Percentiles rank a stretch among this genome's conserved stretches.
Evolutionary conservation across 1,140 invertebrate genomes (phyloP).

Genomic region (Hyphantria cunea): DNA sequence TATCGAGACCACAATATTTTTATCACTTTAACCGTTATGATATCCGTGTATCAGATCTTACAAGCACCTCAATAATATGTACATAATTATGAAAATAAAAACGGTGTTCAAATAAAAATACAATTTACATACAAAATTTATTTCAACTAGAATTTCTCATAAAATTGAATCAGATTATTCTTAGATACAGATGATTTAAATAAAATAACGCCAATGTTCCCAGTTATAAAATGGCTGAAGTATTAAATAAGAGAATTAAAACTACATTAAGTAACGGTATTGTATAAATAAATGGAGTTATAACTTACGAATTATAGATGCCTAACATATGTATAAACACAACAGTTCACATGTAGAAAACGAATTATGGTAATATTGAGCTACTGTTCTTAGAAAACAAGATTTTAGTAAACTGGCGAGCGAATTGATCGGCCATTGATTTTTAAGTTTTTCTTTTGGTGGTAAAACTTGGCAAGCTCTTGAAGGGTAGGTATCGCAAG

Average conservation of each 20-base stretch:
- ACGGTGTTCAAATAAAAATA: background rate
- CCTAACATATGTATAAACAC: constrained; percentile 25
- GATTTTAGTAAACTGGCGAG: constrained; percentile 5
- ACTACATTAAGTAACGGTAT: constrained; percentile 45
- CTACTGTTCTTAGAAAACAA: constrained; percentile 24
- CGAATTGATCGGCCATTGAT: constrained; percentile 10
- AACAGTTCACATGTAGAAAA: constrained; percentile 26
- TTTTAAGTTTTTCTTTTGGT: constrained; percentile 13
- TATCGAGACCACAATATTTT: no score
- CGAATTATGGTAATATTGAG: constrained; percentile 21
- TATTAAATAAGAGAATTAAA: constrained; percentile 28
- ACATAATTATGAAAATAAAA: no score
- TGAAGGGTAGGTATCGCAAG: constrained; percentile 11
- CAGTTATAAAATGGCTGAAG: constrained; percentile 18
- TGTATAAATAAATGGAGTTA: constrained; percentile 37
- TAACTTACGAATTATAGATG: constrained; percentile 21
- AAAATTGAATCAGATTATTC: constrained; percentile 49
- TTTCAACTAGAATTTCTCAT: constrained; percentile 63
- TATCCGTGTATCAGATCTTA: no score
- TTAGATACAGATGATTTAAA: constrained; percentile 34
- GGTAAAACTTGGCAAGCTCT: constrained; percentile 8
- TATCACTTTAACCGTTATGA: no score
- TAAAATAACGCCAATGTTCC: constrained; percentile 11
- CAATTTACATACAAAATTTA: constrained; percentile 67
- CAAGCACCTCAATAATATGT: no score